These are phyloP conservation scores for Hydrotaea diabolus DNA, from an alignment of 2,888 invertebrate species.

Conservation along the genomic window DNA sequence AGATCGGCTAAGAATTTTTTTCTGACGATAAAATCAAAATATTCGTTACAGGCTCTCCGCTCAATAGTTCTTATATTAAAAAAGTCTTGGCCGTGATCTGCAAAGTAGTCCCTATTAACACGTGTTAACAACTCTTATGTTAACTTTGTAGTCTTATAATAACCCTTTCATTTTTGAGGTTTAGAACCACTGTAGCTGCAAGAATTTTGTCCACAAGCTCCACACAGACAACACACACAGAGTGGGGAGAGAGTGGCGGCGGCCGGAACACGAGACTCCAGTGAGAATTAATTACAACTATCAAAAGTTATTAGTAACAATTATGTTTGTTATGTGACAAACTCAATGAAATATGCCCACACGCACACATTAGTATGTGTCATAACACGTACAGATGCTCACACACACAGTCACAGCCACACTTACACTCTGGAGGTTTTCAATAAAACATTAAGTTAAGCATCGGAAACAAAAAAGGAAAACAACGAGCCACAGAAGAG, in stretches of 20 bases:
- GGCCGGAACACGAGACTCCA: slow-evolving; percentile 28
- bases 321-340: slow-evolving; percentile 56
- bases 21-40: no score
- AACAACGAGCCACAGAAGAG: not conserved
- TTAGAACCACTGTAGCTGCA: not conserved
- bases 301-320: slow-evolving; percentile 64
- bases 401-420: not conserved
- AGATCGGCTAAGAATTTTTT: no score
- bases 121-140: no score
- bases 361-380: slow-evolving; percentile 17
- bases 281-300: slow-evolving; percentile 63
- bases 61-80: no score
- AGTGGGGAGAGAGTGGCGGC: not conserved
- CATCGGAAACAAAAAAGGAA: slow-evolving; percentile 12
- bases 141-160: no score
- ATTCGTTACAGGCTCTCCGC: no score
- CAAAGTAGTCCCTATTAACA: no score
- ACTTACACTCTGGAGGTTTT: slow-evolving; percentile 23
- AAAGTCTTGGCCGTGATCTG: no score
- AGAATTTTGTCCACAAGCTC: no score
- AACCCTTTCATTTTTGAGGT: no score
- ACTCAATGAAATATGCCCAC: slow-evolving; percentile 37
- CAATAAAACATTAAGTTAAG: slow-evolving; percentile 41
- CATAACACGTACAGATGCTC: not conserved
- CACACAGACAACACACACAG: not conserved